These are phyloP conservation scores for Danaus plexippus DNA, from an alignment of 1,140 invertebrate species.

Conservation along the genomic window DNA sequence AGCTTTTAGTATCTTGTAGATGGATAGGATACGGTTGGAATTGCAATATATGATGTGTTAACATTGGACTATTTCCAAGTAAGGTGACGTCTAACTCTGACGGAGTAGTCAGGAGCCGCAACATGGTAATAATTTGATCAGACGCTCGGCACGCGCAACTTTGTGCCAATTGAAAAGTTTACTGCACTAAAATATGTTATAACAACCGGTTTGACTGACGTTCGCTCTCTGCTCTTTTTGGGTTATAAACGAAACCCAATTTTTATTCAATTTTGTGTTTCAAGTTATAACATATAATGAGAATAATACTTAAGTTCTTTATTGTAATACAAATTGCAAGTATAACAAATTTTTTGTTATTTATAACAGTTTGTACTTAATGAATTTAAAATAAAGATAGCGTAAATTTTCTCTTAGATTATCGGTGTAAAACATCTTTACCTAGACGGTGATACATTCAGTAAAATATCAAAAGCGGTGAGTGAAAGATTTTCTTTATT, in stretches of 20 bases:
- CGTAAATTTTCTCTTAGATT: too few species aligned
- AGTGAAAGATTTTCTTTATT: too few species aligned
- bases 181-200: slow-evolving; percentile 56
- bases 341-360: too few species aligned
- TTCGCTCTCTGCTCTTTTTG: slow-evolving; percentile 21
- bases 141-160: slow-evolving; percentile 53
- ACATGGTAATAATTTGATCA: slow-evolving; percentile 68
- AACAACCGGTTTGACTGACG: slow-evolving; percentile 50
- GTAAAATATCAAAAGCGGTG: too few species aligned
- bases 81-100: slow-evolving; percentile 35
- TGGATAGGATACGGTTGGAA: slow-evolving; percentile 21
- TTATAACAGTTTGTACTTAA: too few species aligned
- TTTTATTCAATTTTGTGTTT: background rate
- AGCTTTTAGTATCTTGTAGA: slow-evolving; percentile 14
- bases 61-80: slow-evolving; percentile 36
- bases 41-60: slow-evolving; percentile 18
- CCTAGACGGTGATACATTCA: too few species aligned
- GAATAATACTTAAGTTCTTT: too few species aligned
- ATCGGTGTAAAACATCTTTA: too few species aligned
- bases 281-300: too few species aligned
- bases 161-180: slow-evolving; percentile 66
- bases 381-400: too few species aligned
- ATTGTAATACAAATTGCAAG: too few species aligned
- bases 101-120: slow-evolving; percentile 46
- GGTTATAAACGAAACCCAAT: slow-evolving; percentile 18